Conservation (phyloP, 2,888 invertebrate species). For the Tetragonisca angustula region DNA sequence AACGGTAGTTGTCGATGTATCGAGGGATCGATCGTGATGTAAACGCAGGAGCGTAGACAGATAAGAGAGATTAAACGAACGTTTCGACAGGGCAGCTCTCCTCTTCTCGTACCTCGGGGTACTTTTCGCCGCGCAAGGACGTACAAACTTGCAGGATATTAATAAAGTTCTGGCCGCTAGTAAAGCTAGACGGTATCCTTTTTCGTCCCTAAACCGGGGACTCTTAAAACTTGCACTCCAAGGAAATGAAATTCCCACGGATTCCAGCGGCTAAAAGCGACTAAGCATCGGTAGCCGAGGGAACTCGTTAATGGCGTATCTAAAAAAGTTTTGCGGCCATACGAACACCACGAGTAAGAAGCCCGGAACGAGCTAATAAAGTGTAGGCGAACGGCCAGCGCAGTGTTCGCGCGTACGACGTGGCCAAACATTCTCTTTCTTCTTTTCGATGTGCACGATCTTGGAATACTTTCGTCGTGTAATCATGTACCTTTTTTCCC, state of each 20-base stretch:
- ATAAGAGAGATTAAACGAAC: slow-evolving; percentile 22
- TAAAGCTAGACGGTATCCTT: slow-evolving; percentile 46
- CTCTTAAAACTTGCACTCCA: slow-evolving; percentile 63
- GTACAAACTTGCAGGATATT: slow-evolving; percentile 69
- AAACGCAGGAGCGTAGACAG: slow-evolving; percentile 8
- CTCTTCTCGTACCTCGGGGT: slow-evolving; percentile 31
- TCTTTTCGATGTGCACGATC: neutral
- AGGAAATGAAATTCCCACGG: slow-evolving; percentile 64
- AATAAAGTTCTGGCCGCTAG: slow-evolving; percentile 70
- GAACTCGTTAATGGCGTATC: slow-evolving; percentile 57
- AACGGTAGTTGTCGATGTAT: neutral
- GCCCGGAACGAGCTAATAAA: slow-evolving; percentile 50
- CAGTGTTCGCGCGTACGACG: neutral
- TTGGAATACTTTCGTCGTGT: neutral
- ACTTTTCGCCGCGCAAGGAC: slow-evolving; percentile 37
- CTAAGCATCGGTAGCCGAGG: slow-evolving; percentile 55
- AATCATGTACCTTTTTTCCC: neutral
- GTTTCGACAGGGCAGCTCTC: slow-evolving; percentile 7
- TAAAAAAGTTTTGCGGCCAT: slow-evolving; percentile 45
- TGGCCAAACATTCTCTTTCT: neutral
- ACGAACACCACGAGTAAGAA: slow-evolving; percentile 27
- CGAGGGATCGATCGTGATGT: slow-evolving; percentile 37
- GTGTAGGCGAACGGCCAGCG: slow-evolving; percentile 8
- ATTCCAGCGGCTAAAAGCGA: slow-evolving; percentile 46
- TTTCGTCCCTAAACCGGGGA: slow-evolving; percentile 48